Evolutionary conservation across 2,797 vertebrate species (phyloP).

Genomic region (Tarsius wallacei): DNA sequence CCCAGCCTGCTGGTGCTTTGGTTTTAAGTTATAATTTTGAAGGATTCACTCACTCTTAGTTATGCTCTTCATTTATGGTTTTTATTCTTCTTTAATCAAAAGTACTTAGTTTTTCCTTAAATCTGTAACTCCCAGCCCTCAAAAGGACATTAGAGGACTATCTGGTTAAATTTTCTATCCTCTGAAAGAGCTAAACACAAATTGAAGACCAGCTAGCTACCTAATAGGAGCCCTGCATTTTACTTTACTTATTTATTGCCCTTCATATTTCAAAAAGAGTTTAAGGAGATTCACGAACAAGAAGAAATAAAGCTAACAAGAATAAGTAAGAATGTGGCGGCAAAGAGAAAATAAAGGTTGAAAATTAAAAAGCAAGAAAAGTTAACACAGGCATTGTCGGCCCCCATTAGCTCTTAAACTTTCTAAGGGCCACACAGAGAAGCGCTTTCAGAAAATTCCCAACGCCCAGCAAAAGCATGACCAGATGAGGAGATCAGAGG

Average conservation of each 20-base stretch:
- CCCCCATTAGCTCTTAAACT: neutral
- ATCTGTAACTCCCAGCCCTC: neutral
- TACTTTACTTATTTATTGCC: slow-evolving; percentile 18
- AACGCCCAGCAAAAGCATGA: neutral
- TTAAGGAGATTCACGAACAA: slow-evolving; percentile 34
- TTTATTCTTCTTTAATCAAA: slow-evolving; percentile 43
- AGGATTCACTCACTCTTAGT: neutral
- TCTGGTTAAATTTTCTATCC: neutral
- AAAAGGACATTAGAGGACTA: neutral
- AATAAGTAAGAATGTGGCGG: neutral
- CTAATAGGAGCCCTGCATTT: neutral
- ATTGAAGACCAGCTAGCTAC: neutral
- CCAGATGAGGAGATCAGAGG: neutral
- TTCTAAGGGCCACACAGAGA: slow-evolving; percentile 7
- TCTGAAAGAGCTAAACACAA: slow-evolving; percentile 6
- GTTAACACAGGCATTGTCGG: too few species aligned
- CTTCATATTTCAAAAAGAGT: neutral
- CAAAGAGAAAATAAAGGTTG: slow-evolving; percentile 27
- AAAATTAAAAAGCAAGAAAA: neutral
- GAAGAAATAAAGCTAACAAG: neutral
- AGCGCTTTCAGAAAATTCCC: neutral
- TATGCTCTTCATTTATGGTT: neutral
- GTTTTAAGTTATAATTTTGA: neutral
- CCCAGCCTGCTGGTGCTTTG: too few species aligned
- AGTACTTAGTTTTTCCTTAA: slow-evolving; percentile 39